These are phyloP conservation scores for Temnothorax unifasciatus DNA, from an alignment of 2,888 invertebrate species.

Conservation along the genomic window DNA sequence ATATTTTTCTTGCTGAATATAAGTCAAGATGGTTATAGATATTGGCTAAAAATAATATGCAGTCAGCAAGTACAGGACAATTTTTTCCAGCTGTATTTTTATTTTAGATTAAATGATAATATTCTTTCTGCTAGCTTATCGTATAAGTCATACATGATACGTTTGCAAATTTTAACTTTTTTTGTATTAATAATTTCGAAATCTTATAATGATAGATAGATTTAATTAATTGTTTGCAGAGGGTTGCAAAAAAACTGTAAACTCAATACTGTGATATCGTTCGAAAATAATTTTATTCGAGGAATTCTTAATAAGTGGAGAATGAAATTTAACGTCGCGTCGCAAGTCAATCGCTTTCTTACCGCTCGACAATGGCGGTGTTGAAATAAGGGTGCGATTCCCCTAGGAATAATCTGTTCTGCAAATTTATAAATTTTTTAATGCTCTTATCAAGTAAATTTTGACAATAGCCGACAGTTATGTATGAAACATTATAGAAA, in stretches of 20 bases:
- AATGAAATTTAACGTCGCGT: neutral
- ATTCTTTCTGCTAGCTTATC: neutral
- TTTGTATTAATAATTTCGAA: neutral
- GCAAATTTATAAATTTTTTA: neutral
- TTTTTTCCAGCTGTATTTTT: neutral
- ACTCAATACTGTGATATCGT: neutral
- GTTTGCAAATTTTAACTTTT: conserved; percentile 10
- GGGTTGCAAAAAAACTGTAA: neutral
- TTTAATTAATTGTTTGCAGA: neutral
- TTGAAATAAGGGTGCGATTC: conserved; percentile 16
- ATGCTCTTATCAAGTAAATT: neutral
- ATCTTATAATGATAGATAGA: neutral
- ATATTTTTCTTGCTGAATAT: conserved; percentile 25
- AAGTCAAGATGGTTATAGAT: conserved; percentile 24
- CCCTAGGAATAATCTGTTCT: neutral
- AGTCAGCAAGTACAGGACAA: neutral
- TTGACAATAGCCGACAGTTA: neutral
- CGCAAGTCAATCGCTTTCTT: conserved; percentile 18
- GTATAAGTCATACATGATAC: neutral
- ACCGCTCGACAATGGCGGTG: conserved; percentile 16
- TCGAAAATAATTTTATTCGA: neutral
- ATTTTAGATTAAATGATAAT: neutral
- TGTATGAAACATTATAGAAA: neutral
- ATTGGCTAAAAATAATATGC: conserved; percentile 13
- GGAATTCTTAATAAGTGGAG: neutral